These are phyloP conservation scores for Sinohyriopsis cumingii DNA, from an alignment of 2,888 invertebrate species.

Conservation along the genomic window DNA sequence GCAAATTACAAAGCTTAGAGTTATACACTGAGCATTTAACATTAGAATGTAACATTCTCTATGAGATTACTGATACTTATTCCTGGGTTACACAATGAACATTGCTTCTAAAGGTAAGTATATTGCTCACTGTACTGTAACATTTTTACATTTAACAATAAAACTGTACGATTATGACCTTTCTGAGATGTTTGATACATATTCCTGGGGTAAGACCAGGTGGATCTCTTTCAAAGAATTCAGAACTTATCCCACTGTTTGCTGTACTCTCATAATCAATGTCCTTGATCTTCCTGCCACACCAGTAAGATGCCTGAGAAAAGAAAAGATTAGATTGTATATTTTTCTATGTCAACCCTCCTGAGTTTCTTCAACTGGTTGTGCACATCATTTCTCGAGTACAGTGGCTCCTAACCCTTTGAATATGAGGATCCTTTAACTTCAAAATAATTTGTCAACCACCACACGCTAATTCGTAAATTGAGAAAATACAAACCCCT, in stretches of 20 bases:
- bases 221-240: constrained; percentile 75
- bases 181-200: constrained; percentile 72
- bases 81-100: constrained; percentile 67
- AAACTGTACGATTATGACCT: constrained; percentile 40
- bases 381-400: too few species aligned
- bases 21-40: background rate
- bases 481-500: too few species aligned
- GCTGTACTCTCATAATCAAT: constrained; percentile 6
- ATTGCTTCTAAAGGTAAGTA: background rate
- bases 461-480: too few species aligned
- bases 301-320: constrained; percentile 67
- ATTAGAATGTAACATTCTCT: background rate
- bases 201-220: constrained; percentile 74
- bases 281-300: constrained; percentile 43
- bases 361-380: too few species aligned
- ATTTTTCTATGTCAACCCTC: background rate
- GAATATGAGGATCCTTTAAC: too few species aligned
- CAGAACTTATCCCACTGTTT: constrained; percentile 11
- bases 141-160: background rate
- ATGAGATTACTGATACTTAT: constrained; percentile 73
- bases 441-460: too few species aligned
- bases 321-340: background rate
- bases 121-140: background rate
- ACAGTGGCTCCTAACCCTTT: too few species aligned
- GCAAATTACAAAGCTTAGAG: too few species aligned